Evolutionary conservation across 2,888 invertebrate species (phyloP).

Genomic region (Gerris lacustris): DNA sequence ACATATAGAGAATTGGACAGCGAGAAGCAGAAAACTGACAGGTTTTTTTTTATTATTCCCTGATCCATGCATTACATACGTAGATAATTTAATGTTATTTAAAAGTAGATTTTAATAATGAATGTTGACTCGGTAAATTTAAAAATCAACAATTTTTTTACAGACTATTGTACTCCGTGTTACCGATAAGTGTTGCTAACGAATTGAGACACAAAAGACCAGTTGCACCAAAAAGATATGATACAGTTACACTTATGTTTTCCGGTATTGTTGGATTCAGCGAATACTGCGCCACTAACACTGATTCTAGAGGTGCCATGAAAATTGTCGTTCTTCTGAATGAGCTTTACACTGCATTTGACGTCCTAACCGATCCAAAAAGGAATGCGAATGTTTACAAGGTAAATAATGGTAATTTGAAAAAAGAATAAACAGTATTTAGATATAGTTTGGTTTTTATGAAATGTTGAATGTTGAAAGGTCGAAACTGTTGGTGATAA

Average conservation of each 20-base stretch:
- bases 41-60: conserved; percentile 41
- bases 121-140: too few species aligned
- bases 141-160: conserved; percentile 23
- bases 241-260: conserved; percentile 82
- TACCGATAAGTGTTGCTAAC: conserved; percentile 89
- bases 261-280: conserved; percentile 88
- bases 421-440: not conserved
- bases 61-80: not conserved
- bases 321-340: conserved; percentile 90
- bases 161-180: conserved; percentile 84
- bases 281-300: conserved; percentile 77
- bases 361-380: conserved; percentile 82
- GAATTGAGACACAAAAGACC: conserved; percentile 84
- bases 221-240: conserved; percentile 77
- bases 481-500: conserved; percentile 96
- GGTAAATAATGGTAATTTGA: conserved; percentile 42
- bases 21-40: conserved; percentile 91
- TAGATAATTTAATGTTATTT: too few species aligned
- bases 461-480: conserved; percentile 39
- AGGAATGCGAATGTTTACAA: conserved; percentile 90
- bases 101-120: too few species aligned
- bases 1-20: conserved; percentile 85
- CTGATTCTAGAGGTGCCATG: conserved; percentile 87
- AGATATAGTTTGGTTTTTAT: not conserved
- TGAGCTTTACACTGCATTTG: conserved; percentile 84